Evolutionary conservation across 2,113 vertebrate species (phyloP).

Genomic region (Piaya cayana): DNA sequence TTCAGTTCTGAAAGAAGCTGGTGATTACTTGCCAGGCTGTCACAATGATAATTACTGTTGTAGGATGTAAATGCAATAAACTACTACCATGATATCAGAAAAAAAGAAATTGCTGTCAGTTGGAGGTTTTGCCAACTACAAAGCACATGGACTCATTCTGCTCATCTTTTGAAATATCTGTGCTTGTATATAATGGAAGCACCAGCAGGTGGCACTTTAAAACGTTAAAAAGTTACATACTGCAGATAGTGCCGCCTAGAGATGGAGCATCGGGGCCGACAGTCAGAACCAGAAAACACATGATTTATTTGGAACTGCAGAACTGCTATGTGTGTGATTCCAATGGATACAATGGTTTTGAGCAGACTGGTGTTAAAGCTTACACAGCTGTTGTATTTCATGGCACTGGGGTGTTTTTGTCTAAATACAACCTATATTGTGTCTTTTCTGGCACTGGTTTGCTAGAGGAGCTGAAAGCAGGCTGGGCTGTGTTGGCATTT

Average conservation of each 20-base stretch:
- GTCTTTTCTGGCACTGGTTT: neutral
- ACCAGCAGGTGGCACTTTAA: neutral
- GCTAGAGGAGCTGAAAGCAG: neutral
- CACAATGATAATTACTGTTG: neutral
- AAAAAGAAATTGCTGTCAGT: neutral
- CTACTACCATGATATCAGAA: neutral
- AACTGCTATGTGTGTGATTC: rapidly evolving
- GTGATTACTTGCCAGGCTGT: neutral
- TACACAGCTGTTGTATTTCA: rapidly evolving
- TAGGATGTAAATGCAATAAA: neutral
- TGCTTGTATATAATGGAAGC: rapidly evolving
- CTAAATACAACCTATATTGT: rapidly evolving
- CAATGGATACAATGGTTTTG: rapidly evolving
- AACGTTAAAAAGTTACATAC: rapidly evolving
- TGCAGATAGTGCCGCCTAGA: neutral
- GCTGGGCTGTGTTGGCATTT: neutral
- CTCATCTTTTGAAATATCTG: rapidly evolving
- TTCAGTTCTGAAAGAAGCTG: neutral
- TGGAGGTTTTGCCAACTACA: neutral
- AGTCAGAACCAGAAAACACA: rapidly evolving
- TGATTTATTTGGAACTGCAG: rapidly evolving
- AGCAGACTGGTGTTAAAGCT: rapidly evolving
- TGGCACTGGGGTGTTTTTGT: rapidly evolving
- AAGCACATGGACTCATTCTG: rapidly evolving
- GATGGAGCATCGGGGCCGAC: neutral